phyloP scores from a whole-genome alignment of 2,888 invertebrate genomes.

The Carabus problematicus region DNA sequence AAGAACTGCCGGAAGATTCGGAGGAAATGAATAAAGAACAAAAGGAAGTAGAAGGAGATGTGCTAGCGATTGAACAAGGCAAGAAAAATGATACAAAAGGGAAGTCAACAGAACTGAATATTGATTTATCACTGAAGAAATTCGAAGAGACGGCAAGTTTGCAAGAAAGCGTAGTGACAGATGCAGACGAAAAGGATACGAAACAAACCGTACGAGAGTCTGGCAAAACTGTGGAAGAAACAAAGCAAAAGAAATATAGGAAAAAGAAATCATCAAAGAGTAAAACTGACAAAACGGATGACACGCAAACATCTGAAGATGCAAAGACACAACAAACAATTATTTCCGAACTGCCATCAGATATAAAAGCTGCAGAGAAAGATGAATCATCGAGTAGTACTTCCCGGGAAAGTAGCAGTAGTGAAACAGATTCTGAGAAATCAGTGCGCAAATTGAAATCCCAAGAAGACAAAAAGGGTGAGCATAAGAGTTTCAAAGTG shows the following conservation, averaged over 20 bases:
- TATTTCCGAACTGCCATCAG: background rate
- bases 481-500: slow-evolving; percentile 56
- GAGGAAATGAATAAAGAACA: slow-evolving; percentile 19
- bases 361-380: slow-evolving; percentile 29
- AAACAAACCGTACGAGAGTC: background rate
- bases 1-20: slow-evolving; percentile 28
- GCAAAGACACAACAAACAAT: slow-evolving; percentile 13
- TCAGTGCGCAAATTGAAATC: slow-evolving; percentile 46
- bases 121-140: slow-evolving; percentile 38
- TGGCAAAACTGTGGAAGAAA: background rate
- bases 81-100: too few species aligned
- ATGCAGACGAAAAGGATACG: slow-evolving; percentile 16
- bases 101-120: slow-evolving; percentile 39
- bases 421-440: slow-evolving; percentile 38
- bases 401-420: slow-evolving; percentile 31
- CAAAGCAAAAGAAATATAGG: slow-evolving; percentile 24
- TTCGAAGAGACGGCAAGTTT: slow-evolving; percentile 36
- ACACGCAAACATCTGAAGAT: slow-evolving; percentile 24
- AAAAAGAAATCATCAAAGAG: slow-evolving; percentile 40
- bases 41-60: background rate
- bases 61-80: slow-evolving; percentile 22
- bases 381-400: slow-evolving; percentile 24
- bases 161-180: slow-evolving; percentile 28
- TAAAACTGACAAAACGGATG: slow-evolving; percentile 7
- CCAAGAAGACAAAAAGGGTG: slow-evolving; percentile 46